Evolutionary conservation across 2,797 vertebrate genomes (phyloP).

Genomic region (Xenentodon cancila): DNA sequence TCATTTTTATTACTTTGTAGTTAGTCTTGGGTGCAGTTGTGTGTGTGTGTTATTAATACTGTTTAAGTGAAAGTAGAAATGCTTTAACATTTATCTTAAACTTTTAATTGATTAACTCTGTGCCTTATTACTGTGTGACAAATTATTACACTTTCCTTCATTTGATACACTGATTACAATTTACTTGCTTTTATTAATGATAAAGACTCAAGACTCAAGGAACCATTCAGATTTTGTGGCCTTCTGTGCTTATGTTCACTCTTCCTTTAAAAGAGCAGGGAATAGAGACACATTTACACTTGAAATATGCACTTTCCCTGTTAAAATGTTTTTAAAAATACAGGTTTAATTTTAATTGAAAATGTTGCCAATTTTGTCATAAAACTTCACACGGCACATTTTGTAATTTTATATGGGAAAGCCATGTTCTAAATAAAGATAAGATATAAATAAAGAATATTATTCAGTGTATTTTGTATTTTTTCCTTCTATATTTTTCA

Average conservation of each 20-base stretch:
- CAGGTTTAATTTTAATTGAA: slow-evolving; percentile 13
- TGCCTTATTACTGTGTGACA: too few species aligned
- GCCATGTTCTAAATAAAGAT: neutral
- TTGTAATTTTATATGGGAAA: neutral
- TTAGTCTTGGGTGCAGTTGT: neutral
- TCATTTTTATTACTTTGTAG: slow-evolving; percentile 1
- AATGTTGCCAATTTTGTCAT: neutral
- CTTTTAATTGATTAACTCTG: neutral
- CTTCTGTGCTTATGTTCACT: too few species aligned
- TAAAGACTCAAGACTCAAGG: too few species aligned
- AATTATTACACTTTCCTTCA: too few species aligned
- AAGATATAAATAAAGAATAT: slow-evolving; percentile 38
- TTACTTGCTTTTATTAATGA: too few species aligned
- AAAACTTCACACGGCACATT: neutral
- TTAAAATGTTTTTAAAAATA: slow-evolving; percentile 7
- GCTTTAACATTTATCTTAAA: neutral
- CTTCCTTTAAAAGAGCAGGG: neutral
- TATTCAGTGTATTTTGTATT: too few species aligned
- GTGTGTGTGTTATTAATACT: neutral
- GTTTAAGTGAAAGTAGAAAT: neutral
- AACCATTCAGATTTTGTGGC: too few species aligned
- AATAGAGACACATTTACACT: slow-evolving; percentile 24
- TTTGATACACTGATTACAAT: too few species aligned
- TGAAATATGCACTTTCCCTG: slow-evolving; percentile 7
- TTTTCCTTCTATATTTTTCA: too few species aligned